phyloP scores from a whole-genome alignment of 2,888 invertebrate species.

The Fabriciana adippe region DNA sequence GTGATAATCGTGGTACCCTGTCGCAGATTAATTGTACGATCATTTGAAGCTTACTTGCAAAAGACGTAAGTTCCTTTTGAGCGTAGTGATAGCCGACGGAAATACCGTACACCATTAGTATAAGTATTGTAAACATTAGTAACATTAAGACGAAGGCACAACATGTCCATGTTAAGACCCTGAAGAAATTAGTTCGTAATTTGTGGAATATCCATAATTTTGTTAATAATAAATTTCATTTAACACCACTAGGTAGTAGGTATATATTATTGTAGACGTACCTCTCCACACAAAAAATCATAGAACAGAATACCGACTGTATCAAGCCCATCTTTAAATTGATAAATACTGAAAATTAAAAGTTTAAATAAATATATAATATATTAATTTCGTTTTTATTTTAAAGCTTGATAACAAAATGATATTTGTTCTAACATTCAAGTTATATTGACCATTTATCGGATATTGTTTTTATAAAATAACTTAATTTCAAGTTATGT shows the following conservation, averaged over 20 bases:
- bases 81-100: slow-evolving; percentile 76
- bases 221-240: not conserved
- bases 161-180: slow-evolving; percentile 71
- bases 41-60: slow-evolving; percentile 59
- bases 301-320: slow-evolving; percentile 67
- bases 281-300: slow-evolving; percentile 72
- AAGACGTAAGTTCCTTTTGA: slow-evolving; percentile 69
- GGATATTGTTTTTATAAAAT: no score
- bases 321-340: slow-evolving; percentile 60
- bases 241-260: not conserved
- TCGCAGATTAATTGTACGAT: no score
- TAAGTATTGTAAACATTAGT: slow-evolving; percentile 61
- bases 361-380: no score
- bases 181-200: slow-evolving; percentile 38
- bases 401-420: no score
- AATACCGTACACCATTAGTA: slow-evolving; percentile 71
- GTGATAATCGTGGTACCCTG: no score
- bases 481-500: no score
- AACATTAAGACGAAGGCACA: slow-evolving; percentile 69
- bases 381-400: no score
- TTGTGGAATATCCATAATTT: no score
- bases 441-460: no score
- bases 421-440: no score
- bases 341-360: slow-evolving; percentile 20
- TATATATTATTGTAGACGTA: slow-evolving; percentile 40